These are phyloP conservation scores for Hydropsyche tenuis DNA, from an alignment of 1,140 invertebrate species.

Conservation along the genomic window DNA sequence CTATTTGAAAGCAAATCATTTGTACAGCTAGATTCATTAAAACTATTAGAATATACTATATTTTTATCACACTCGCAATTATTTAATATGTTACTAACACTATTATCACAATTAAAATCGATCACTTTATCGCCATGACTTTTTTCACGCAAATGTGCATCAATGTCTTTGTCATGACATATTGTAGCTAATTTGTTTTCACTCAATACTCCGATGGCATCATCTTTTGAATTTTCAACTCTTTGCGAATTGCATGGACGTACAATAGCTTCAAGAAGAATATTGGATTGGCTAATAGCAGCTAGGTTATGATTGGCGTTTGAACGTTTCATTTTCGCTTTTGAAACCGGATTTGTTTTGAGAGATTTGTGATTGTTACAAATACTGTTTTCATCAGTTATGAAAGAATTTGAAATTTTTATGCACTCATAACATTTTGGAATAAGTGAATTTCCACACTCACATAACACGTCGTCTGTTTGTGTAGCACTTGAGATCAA, in stretches of 20 bases:
- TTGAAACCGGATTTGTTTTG: neutral
- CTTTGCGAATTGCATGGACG: constrained; percentile 18
- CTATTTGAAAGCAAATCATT: constrained; percentile 41
- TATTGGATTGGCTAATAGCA: constrained; percentile 38
- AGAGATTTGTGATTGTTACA: too few species aligned
- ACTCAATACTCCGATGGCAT: neutral
- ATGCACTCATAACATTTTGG: constrained; percentile 54
- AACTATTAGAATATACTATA: constrained; percentile 42
- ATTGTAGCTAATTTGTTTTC: neutral
- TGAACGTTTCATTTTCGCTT: constrained; percentile 51
- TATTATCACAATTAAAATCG: constrained; percentile 61
- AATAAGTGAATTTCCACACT: constrained; percentile 54
- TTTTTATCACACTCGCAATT: constrained; percentile 55
- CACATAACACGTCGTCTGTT: constrained; percentile 57
- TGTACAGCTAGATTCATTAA: constrained; percentile 39
- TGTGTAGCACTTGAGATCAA: constrained; percentile 57
- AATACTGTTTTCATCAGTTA: neutral
- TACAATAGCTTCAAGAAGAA: constrained; percentile 47
- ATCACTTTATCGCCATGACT: constrained; percentile 41
- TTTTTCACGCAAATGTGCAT: neutral
- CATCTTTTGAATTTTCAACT: neutral
- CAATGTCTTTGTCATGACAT: constrained; percentile 21
- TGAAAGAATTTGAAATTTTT: constrained; percentile 50
- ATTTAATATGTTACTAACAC: constrained; percentile 53
- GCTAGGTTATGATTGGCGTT: constrained; percentile 57